Evolutionary conservation across 2,113 vertebrate species (phyloP), one percentile per base, ranked within the genome.

Genomic region (Montifringilla adamsi): DNA sequence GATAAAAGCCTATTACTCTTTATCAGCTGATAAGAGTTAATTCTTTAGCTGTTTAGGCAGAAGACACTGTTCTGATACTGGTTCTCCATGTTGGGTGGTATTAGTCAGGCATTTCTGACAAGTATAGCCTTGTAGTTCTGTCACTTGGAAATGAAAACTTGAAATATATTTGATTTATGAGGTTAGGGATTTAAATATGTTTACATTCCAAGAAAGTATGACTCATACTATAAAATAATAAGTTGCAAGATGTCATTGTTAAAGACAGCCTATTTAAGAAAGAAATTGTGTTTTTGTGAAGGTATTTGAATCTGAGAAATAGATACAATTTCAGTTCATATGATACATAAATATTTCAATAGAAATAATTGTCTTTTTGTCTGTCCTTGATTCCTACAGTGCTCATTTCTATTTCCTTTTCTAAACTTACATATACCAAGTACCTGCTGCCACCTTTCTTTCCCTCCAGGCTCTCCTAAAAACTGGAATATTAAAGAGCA

Each of bases 21-120:
- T 68, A 78, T 89, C 85, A 79, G 31, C 49, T 84, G 85, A 56
- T 95, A 78, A 93, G 68, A 92, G 37, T 89, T 95, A 96, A 87
- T 90, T 94, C 85, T 81, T 84, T 11, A 72, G 79, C 43, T 92
- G 24, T 88, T 70, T 62, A 74, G 56, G 35, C 64, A 80, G 52
- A 84, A 88, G 52, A 44, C 50, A 35, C 46, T 87, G 31, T 47
- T 88, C 84, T 92, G 55, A 52, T 90, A 39, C 44, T 74, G 43
- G 9, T 35, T 83, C 68, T 67, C 72, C 26, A 27, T 75, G 64
- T 35, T 18, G 7, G 30, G 12, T 85, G 67, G 15, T 73, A 70
- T 95, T 83, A 77, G 30, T 84, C 74, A 82, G 24, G 39, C 56
- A 64, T 37, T 85, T 93, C 39, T 86, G 68, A 80, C 88, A 93